Evolutionary conservation across 2,888 invertebrate species (phyloP).

Genomic region (Spatulosminthurus flaviceps): DNA sequence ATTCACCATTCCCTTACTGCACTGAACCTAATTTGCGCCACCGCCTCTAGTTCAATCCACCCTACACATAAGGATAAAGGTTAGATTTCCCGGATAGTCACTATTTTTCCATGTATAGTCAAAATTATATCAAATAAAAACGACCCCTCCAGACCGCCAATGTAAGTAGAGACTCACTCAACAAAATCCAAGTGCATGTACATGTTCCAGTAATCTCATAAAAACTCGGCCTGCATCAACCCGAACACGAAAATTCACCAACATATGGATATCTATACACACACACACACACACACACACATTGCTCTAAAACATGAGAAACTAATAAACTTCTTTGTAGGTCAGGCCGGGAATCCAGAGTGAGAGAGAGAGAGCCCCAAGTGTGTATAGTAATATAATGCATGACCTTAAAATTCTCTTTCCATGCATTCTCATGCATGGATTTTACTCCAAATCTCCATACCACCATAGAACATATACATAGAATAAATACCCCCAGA

Average conservation of each 20-base stretch:
- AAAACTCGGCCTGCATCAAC: background rate
- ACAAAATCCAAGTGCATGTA: background rate
- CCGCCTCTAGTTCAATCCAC: background rate
- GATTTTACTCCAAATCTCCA: background rate
- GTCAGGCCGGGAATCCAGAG: conserved; percentile 45
- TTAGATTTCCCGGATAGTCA: background rate
- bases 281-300: too few species aligned
- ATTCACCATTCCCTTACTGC: conserved; percentile 42
- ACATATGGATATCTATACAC: background rate
- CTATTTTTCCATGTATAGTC: too few species aligned
- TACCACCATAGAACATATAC: too few species aligned
- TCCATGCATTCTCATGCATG: conserved; percentile 9
- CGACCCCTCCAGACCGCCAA: background rate
- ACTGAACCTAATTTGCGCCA: conserved; percentile 39
- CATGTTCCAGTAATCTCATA: background rate
- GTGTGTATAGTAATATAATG: conserved; percentile 11
- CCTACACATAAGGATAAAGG: background rate
- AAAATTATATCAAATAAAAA: too few species aligned
- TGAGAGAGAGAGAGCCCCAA: too few species aligned
- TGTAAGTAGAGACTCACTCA: too few species aligned
- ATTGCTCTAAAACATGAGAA: conserved; percentile 33
- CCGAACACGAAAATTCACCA: background rate
- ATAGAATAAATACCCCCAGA: background rate
- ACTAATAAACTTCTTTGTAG: conserved; percentile 43
- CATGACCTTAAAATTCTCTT: conserved; percentile 40